A percentile compares a stretch with the other conserved stretches of the same genome.
Evolutionary conservation across 2,797 vertebrate genomes (phyloP).

Genomic region (Hybognathus amarus): DNA sequence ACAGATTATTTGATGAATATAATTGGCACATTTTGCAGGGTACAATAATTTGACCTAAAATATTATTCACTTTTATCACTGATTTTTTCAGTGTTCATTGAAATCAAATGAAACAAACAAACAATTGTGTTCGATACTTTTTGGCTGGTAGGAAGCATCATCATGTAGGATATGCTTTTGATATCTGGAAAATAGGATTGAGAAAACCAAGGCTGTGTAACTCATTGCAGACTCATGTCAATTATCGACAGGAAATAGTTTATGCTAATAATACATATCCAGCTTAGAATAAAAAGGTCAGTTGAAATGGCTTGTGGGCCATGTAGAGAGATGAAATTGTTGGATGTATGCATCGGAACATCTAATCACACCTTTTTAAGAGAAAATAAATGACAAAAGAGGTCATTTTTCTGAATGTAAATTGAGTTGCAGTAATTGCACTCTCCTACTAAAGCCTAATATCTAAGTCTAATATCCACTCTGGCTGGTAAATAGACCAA

Average conservation of each 20-base stretch:
- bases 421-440: background rate
- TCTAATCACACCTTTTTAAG: conserved; percentile 1
- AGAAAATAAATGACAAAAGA: background rate
- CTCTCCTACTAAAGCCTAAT: background rate
- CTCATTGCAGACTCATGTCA: conserved; percentile 12
- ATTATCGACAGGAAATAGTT: conserved; percentile 41
- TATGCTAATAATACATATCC: conserved; percentile 25
- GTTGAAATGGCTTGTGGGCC: background rate
- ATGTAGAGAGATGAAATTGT: conserved; percentile 20
- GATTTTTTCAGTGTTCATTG: background rate
- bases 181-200: conserved; percentile 12
- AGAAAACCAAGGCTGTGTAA: conserved; percentile 4
- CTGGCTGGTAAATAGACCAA: conserved; percentile 1
- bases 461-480: background rate
- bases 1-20: background rate
- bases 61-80: background rate
- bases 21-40: background rate
- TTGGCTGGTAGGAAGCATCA: background rate
- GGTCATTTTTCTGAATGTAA: conserved; percentile 2
- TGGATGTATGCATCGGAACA: conserved; percentile 8
- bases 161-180: background rate
- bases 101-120: background rate
- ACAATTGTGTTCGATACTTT: background rate
- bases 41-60: background rate
- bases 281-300: conserved; percentile 1